Percentiles rank a stretch among this genome's conserved stretches.
Conservation (phyloP, 2,797 vertebrate species). For the Luscinia megarhynchos region DNA sequence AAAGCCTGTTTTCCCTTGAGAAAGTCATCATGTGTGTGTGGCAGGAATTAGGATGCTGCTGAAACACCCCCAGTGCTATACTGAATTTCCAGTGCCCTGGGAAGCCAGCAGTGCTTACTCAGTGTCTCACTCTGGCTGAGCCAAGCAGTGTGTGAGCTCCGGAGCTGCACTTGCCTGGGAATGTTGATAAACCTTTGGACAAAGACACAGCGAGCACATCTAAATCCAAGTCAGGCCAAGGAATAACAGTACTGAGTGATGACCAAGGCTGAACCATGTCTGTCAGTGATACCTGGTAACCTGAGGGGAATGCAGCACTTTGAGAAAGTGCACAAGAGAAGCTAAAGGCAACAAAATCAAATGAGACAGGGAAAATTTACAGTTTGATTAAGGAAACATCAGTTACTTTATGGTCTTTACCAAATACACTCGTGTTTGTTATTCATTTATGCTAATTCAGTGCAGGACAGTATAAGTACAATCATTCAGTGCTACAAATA, state of each 20-base stretch:
- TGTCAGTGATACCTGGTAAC: background rate
- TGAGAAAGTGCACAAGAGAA: background rate
- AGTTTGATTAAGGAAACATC: slow-evolving; percentile 10
- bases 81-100: background rate
- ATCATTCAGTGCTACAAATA: slow-evolving; percentile 20
- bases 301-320: background rate
- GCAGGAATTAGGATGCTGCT: background rate
- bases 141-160: accelerated
- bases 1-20: background rate
- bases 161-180: background rate
- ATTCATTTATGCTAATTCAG: slow-evolving; percentile 26
- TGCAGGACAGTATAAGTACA: slow-evolving; percentile 21
- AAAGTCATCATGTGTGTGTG: background rate
- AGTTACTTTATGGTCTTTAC: background rate
- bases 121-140: background rate
- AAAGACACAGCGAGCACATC: background rate
- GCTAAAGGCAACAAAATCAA: background rate
- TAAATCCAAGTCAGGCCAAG: background rate
- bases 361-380: background rate
- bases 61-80: background rate
- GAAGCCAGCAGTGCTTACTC: background rate
- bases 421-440: background rate
- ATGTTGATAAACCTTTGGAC: background rate
- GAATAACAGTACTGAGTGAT: background rate
- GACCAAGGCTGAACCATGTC: background rate